Evolutionary conservation across 2,797 vertebrate species (phyloP).

Genomic region (Furcifer pardalis): DNA sequence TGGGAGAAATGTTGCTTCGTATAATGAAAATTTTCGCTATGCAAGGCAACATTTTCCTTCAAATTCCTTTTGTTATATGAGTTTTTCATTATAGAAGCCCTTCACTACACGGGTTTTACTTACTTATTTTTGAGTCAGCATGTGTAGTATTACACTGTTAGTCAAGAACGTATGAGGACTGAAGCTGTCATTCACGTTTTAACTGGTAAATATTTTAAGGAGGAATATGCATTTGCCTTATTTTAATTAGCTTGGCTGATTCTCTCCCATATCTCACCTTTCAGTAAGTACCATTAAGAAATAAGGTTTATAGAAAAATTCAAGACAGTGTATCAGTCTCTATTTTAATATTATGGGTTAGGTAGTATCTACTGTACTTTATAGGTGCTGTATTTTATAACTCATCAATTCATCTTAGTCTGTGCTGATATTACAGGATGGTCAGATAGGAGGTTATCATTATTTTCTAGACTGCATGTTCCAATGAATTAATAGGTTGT

Average conservation of each 20-base stretch:
- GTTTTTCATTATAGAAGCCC: too few species aligned
- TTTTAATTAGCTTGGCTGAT: background rate
- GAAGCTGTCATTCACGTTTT: constrained; percentile 19
- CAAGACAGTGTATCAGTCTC: background rate
- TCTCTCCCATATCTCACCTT: too few species aligned
- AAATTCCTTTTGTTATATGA: too few species aligned
- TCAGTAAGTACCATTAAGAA: background rate
- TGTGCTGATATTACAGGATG: constrained; percentile 25
- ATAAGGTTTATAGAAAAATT: background rate
- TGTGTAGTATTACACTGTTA: background rate
- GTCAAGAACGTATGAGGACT: background rate
- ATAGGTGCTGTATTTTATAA: constrained; percentile 24
- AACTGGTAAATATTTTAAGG: background rate
- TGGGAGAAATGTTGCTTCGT: too few species aligned
- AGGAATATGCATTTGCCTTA: constrained; percentile 17
- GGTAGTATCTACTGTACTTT: constrained; percentile 29
- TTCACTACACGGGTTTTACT: too few species aligned
- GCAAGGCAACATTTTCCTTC: too few species aligned
- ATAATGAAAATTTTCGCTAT: too few species aligned
- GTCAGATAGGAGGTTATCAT: constrained; percentile 46
- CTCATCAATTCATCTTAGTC: background rate
- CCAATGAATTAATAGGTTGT: constrained; percentile 53
- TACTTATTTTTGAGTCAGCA: background rate
- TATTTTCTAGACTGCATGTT: constrained; percentile 55
- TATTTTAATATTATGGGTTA: constrained; percentile 16